A percentile compares a stretch with the other conserved stretches of the same genome.
These are phyloP conservation scores for Eupithecia tripunctaria DNA, from an alignment of 2,888 invertebrate species.

Conservation along the genomic window DNA sequence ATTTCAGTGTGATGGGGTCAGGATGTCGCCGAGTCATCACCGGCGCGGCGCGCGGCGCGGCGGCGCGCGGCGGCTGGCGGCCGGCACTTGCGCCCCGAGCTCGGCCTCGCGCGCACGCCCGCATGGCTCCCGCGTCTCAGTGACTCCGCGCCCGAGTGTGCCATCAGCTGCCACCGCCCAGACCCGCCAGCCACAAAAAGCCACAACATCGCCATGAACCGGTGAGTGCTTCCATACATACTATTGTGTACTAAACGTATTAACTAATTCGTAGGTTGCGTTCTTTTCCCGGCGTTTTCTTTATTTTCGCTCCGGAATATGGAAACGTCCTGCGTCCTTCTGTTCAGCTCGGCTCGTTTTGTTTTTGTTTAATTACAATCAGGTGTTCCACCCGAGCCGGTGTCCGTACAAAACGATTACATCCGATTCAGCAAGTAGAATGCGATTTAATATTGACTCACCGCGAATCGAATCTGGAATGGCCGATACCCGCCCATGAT, in stretches of 20 bases:
- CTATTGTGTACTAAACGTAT: not conserved
- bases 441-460: slow-evolving; percentile 59
- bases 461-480: slow-evolving; percentile 40
- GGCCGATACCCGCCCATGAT: slow-evolving; percentile 19
- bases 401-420: slow-evolving; percentile 40
- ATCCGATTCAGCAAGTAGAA: slow-evolving; percentile 39
- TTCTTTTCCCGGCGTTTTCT: slow-evolving; percentile 45
- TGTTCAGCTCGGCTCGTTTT: slow-evolving; percentile 38
- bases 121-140: slow-evolving; percentile 63
- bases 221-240: slow-evolving; percentile 54
- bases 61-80: slow-evolving; percentile 40
- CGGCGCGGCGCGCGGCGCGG: slow-evolving; percentile 38
- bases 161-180: slow-evolving; percentile 46
- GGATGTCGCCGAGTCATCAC: slow-evolving; percentile 39
- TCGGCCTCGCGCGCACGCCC: slow-evolving; percentile 65
- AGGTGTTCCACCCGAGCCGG: slow-evolving; percentile 44
- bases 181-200: slow-evolving; percentile 30
- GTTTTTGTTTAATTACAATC: slow-evolving; percentile 41
- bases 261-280: slow-evolving; percentile 14
- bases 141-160: slow-evolving; percentile 56
- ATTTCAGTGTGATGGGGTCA: slow-evolving; percentile 21
- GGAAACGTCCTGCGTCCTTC: slow-evolving; percentile 49
- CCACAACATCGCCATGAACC: slow-evolving; percentile 52
- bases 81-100: slow-evolving; percentile 71
- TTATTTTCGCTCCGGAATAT: slow-evolving; percentile 61